Evolutionary conservation across 2,113 vertebrate genomes (phyloP), one percentile per base, ranked within the genome.

Genomic region (Laticauda laticaudata): DNA sequence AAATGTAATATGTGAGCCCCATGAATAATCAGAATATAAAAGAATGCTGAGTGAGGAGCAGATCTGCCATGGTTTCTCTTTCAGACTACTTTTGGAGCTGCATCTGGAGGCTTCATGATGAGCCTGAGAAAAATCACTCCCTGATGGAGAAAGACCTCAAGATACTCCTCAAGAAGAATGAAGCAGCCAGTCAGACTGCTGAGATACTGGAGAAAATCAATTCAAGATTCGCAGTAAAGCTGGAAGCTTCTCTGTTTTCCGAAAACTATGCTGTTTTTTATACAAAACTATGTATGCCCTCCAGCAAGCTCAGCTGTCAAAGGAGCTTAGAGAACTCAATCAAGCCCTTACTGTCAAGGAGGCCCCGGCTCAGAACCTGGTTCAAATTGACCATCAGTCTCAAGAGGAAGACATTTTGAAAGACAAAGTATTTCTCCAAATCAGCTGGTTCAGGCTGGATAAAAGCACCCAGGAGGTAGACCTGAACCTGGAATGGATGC

Each of bases 21-120:
- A 95, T 91, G 55, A 97, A 95, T 96, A 96, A 94, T 88, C 92
- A 94, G 95, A 95, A 95, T 94, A 95, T 81, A 94, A 96, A 97
- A 96, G 3, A 61, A 61, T 64, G 26, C 11, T 12, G 1, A 11
- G 61, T 11, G 11, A n/a, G 26, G 0, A 11, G 26, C 0, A 26
- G 26, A 64, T 64, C 59, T 12, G 10, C 59, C 10, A 0, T 29
- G 26, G 10, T 64, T 64, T 64, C 59, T 11, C 59, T 3, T 64
- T 64, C 0, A 10, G 26, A 3, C 26, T 29, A 11, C 10, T 64
- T 64, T 64, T 64, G 26, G 61, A 64, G 26, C 11, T 14, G 26
- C 10, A 29, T 9, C 3, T 64, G 26, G 26, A 29, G 61, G 11
- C 61, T 64, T 64, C 11, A 0, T 4, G 61, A 4, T 12, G 11